Base-by-base conservation (phyloP, 1,140 invertebrate species). In the Lutraria rhynchaena region DNA sequence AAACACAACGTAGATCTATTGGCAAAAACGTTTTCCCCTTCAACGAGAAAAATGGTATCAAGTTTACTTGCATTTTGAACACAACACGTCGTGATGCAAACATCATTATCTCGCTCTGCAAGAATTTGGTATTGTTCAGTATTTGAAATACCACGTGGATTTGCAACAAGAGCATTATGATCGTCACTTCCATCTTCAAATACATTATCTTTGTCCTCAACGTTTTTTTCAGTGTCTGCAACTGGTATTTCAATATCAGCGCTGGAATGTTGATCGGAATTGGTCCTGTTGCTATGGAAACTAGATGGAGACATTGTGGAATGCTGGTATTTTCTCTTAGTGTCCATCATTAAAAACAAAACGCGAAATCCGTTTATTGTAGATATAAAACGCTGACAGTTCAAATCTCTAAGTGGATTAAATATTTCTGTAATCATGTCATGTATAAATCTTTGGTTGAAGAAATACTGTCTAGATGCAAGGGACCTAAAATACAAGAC, bases 1-100 rank as follows among this genome's bases (percentile, higher is more conserved):
- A 55, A 55, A 13, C 82, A 58, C 29, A 89, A 29, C 1, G 27
- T 60, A 60, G 78, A 67, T 57, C 83, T 69, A 27, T 69, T 82
- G 17, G 76, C 86, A 19, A 19, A 33, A 31, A 88, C 17, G 33
- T 83, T 74, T 17, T 73, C 22, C n/a, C 70, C 73, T 29, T 67
- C 60, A 15, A 83, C 65, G 46, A 67, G 17, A 57, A 81, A 81
- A 15, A 41, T 60, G 24, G 44, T 53, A 65, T 77, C 78, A n/a
- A 53, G 37, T 15, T 5, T 7, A 41, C 37, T 41, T 5, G 37
- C 5, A 7, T 41, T 41, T 15, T 41, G 5, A 7, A 41, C 37
- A 41, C 15, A 7, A 15, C 37, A 41, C 37, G 5, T 15, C 37
- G 5, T 15, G 5, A 41, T 41, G 37, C 5, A 41, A 15, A 41